A percentile compares a stretch with the other conserved stretches of the same genome.
Conservation (phyloP, 2,113 vertebrate species). For the Hippocampus mohnikei region DNA sequence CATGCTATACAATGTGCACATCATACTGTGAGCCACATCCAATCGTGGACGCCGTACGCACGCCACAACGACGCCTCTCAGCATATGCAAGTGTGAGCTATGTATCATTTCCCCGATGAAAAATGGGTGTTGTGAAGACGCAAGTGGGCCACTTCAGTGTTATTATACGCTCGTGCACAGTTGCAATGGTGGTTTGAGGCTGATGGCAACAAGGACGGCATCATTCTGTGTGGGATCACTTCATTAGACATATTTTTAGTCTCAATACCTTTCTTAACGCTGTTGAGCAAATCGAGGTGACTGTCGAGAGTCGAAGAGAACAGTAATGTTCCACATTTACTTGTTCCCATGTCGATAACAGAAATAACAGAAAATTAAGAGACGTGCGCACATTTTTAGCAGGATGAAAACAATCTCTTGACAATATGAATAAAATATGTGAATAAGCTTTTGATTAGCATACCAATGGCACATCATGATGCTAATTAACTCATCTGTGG, state of each 20-base stretch:
- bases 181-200: constrained; percentile 17
- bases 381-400: constrained; percentile 41
- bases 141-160: constrained; percentile 5
- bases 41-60: constrained; percentile 1
- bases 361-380: constrained; percentile 24
- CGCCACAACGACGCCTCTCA: background rate
- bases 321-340: background rate
- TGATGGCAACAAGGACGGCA: constrained; percentile 23
- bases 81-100: constrained; percentile 31
- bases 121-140: constrained; percentile 4
- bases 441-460: constrained; percentile 66
- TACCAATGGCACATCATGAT: constrained; percentile 69
- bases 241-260: constrained; percentile 23
- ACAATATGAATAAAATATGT: constrained; percentile 73
- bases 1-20: constrained; percentile 4
- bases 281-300: background rate
- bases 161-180: constrained; percentile 13
- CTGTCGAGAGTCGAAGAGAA: background rate
- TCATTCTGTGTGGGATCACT: constrained; percentile 16
- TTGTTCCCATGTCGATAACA: background rate
- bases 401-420: constrained; percentile 52
- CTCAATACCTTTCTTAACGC: background rate
- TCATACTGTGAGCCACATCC: background rate
- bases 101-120: constrained; percentile 22
- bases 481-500: constrained; percentile 67